Evolutionary conservation across 2,888 invertebrate genomes (phyloP).

Genomic region (Tetramorium bicarinatum): DNA sequence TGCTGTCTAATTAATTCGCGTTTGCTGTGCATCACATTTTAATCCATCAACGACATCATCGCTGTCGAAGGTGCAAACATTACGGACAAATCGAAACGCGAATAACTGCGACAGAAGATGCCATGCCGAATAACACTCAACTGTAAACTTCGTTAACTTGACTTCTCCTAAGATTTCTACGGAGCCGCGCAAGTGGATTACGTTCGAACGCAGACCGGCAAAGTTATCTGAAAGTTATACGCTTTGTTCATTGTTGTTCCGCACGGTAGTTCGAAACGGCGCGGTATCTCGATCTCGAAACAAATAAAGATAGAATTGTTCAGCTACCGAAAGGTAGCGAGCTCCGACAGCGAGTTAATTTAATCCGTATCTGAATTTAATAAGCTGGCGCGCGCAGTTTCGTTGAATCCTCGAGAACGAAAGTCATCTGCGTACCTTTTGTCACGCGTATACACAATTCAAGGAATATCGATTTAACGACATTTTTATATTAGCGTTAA

Average conservation of each 20-base stretch:
- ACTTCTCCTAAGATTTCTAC: conserved; percentile 67
- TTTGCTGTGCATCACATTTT: background rate
- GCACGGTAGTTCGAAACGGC: conserved; percentile 58
- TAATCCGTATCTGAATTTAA: conserved; percentile 46
- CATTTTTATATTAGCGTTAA: background rate
- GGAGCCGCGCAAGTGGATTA: conserved; percentile 71
- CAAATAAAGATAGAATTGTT: conserved; percentile 65
- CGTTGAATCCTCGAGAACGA: background rate
- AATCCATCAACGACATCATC: conserved; percentile 6
- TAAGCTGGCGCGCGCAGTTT: conserved; percentile 16
- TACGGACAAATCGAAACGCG: conserved; percentile 54
- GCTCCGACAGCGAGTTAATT: conserved; percentile 39
- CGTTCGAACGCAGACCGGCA: conserved; percentile 66
- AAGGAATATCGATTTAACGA: background rate
- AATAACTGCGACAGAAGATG: conserved; percentile 50
- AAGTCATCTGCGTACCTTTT: background rate
- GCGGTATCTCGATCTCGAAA: conserved; percentile 61
- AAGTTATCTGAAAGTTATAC: conserved; percentile 70
- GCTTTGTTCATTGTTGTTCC: conserved; percentile 71
- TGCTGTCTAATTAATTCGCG: background rate
- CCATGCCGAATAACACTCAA: conserved; percentile 61
- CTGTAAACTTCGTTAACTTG: conserved; percentile 70
- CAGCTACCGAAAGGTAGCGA: conserved; percentile 29
- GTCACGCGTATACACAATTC: background rate
- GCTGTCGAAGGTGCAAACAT: conserved; percentile 35